phyloP scores from a whole-genome alignment of 2,797 vertebrate genomes.

The Labroides dimidiatus region DNA sequence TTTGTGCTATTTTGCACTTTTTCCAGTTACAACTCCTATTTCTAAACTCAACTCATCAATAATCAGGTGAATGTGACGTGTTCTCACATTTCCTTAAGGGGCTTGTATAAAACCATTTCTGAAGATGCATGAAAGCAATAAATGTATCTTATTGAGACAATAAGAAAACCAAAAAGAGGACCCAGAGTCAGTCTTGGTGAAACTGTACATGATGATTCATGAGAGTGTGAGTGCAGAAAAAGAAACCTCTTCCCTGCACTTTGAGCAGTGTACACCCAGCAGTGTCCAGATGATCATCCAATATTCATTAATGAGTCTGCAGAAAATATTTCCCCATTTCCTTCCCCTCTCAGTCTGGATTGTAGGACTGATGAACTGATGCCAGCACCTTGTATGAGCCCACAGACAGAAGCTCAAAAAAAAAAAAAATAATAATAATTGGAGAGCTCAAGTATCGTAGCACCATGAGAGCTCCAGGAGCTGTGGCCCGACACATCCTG shows the following conservation, averaged over 20 bases:
- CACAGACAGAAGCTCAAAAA: slow-evolving; percentile 12
- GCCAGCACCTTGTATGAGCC: slow-evolving; percentile 36
- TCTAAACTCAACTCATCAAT: too few species aligned
- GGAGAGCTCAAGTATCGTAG: slow-evolving; percentile 33
- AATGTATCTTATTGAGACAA: too few species aligned
- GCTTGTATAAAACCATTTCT: too few species aligned
- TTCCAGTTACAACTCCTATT: too few species aligned
- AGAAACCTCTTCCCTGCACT: slow-evolving; percentile 5
- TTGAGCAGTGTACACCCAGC: slow-evolving; percentile 7
- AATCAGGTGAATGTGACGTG: too few species aligned
- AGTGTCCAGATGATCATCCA: neutral
- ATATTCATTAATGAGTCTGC: slow-evolving; percentile 2
- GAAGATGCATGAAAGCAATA: too few species aligned
- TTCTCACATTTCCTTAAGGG: too few species aligned
- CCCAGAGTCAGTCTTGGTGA: too few species aligned
- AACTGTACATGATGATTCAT: neutral
- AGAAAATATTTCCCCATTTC: slow-evolving; percentile 1
- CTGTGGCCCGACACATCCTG: slow-evolving; percentile 30
- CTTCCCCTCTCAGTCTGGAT: slow-evolving; percentile 4
- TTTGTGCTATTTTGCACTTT: too few species aligned
- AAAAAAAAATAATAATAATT: slow-evolving; percentile 23
- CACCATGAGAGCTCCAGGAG: slow-evolving; percentile 36
- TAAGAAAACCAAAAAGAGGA: too few species aligned
- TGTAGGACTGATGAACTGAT: slow-evolving; percentile 44
- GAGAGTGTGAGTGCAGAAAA: neutral